Base-by-base conservation (phyloP, 2,113 vertebrate genomes). In the Limnothrissa miodon region DNA sequence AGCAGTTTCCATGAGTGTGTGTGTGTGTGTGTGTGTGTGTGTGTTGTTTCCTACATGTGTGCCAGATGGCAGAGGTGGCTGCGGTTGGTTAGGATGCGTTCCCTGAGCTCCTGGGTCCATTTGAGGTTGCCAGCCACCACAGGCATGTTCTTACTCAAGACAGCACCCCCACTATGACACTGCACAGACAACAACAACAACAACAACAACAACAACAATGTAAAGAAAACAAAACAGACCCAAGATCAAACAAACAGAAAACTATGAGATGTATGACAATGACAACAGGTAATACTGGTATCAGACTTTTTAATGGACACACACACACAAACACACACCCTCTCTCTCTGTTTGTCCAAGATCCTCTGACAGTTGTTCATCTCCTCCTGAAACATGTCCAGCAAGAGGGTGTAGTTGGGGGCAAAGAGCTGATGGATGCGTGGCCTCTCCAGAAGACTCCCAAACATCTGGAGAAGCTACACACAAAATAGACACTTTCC, bases 41-140 rank as follows among this genome's bases (percentile, higher is more conserved):
- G 23, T 66, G 59, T 23, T 74, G 39, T 25, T 10, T 80, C 88
- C 78, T 93, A 95, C 87, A 86, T 87, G 39, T 92, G 86, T 82
- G 89, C 90, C 83, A 96, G 83, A 33, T 92, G 85, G 86, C 91
- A 91, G 62, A 95, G 93, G 85, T 53, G 84, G 82, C 86, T 92
- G 85, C 91, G 89, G 85, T 91, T 91, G 33, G 82, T 91, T 82
- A 93, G 88, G 86, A 94, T 90, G n/a, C 92, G 91, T 89, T 87
- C 87, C 6, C 91, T 85, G 79, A 94, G 92, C 86, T 94, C 91
- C 79, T 90, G 91, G 25, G 94, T 94, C 88, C 91, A 92, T 92
- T 95, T 96, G 79, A 94, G 93, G 90, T 93, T 96, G 19, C 94
- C 94, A 15, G 93, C 90, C 88, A 94, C 92, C 4, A 59, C 7